Base-by-base conservation (phyloP, 2,113 vertebrate species). In the Semicossyphus pulcher region DNA sequence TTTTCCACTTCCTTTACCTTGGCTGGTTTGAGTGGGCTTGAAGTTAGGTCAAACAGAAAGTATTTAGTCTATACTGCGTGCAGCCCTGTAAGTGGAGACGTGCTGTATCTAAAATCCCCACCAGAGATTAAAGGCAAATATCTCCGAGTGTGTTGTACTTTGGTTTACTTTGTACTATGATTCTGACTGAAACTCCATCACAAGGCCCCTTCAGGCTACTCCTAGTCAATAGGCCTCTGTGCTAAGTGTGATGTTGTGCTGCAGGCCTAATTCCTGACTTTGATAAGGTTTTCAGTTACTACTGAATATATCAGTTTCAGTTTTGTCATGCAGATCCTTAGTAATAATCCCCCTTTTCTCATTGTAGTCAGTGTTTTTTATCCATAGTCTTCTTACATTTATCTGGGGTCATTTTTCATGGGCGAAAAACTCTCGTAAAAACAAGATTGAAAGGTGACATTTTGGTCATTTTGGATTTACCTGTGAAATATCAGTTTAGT, bases 181-280 rank as follows among this genome's bases (percentile, higher is more conserved):
- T 59, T 85, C 63, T 69, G 79, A 78, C 58, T 84, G 73, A 88
- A 84, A 84, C 81, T 80, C 72, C 71, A 80, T 81, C 78, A 78
- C 73, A 76, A 71, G 58, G 16, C 39, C 26, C 56, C 82, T 85
- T 48, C 52, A 67, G 80, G 85, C 82, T 72, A 45, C 52, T 42
- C 76, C 56, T 75, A 82, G 80, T 85, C 82, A 85, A 75, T 54
- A 72, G 85, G 32, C 51, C 57, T 58, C 18, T 31, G 72, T 62
- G 73, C 62, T 44, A 23, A 48, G 60, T 80, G 80, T 78, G 69
- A 80, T 78, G 78, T 81, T 77, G 39, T 36, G 86, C 87, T 88
- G 39, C 56, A 54, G 86, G 88, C 83, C 71, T 83, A 68, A 83
- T 83, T 73, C 68, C 78, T 1, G 2, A 70, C 86, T 91, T 89